Conservation (phyloP, 2,888 invertebrate genomes). For the Eurytoma adleriae region DNA sequence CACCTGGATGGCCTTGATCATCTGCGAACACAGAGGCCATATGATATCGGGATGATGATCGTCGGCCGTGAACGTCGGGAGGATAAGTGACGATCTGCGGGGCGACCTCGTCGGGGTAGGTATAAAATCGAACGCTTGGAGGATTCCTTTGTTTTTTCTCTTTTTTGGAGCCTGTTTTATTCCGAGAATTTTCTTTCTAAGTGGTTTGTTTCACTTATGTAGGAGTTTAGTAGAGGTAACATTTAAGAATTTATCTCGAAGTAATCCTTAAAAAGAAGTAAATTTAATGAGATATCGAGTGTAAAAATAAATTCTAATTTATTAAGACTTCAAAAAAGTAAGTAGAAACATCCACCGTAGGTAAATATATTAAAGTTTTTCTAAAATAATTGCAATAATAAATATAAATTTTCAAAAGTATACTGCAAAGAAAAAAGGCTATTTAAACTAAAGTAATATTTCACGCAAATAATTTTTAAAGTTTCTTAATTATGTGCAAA, state of each 20-base stretch:
- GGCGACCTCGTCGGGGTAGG: background rate
- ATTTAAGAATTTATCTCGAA: background rate
- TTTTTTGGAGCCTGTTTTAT: background rate
- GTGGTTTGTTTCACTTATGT: no score
- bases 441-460: background rate
- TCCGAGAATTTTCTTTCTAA: background rate
- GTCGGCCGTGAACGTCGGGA: background rate
- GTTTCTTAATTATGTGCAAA: conserved; percentile 34
- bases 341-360: no score
- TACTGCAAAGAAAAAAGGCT: background rate
- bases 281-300: no score
- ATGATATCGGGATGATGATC: no score
- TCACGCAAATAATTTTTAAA: conserved; percentile 26
- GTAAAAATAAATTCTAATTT: no score
- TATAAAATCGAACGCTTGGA: background rate
- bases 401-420: background rate
- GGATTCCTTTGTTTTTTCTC: conserved; percentile 51
- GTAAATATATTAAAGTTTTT: no score
- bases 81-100: conserved; percentile 13
- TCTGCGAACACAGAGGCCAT: conserved; percentile 77
- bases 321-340: background rate
- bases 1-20: conserved; percentile 93
- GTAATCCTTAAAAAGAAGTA: background rate
- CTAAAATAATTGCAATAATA: background rate
- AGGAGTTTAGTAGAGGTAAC: background rate